Evolutionary conservation across 1,140 invertebrate species (phyloP).

Genomic region (Chironomus striatipennis): DNA sequence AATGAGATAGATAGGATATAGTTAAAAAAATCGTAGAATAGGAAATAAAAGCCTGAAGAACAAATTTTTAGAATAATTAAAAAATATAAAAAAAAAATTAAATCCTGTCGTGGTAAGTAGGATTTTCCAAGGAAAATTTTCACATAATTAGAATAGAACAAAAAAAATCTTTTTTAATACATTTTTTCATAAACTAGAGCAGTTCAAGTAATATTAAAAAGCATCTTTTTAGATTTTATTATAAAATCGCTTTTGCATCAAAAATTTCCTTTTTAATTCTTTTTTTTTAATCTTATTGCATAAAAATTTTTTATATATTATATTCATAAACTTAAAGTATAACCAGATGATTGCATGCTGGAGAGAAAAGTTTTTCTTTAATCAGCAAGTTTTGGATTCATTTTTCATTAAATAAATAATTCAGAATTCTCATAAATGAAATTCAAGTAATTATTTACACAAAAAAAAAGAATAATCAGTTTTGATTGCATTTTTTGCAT

Average conservation of each 20-base stretch:
- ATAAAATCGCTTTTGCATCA: background rate
- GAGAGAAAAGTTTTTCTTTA: background rate
- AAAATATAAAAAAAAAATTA: background rate
- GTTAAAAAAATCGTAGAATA: background rate
- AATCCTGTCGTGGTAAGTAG: background rate
- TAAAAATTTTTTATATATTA: background rate
- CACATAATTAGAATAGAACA: slow-evolving; percentile 13
- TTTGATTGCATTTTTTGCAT: background rate
- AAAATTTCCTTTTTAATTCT: too few species aligned
- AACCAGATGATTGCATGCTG: background rate
- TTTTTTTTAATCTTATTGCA: background rate
- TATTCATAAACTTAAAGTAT: background rate
- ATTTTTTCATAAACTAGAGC: background rate
- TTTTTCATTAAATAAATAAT: too few species aligned
- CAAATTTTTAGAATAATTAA: background rate
- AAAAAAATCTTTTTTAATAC: background rate
- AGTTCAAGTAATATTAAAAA: background rate
- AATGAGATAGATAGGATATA: too few species aligned
- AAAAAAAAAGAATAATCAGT: background rate
- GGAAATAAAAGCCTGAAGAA: background rate
- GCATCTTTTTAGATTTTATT: background rate
- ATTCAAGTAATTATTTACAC: too few species aligned
- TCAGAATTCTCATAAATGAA: too few species aligned
- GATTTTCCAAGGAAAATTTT: slow-evolving; percentile 1
- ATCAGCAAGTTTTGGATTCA: background rate